Base-by-base conservation (phyloP, 2,888 invertebrate species). In the Monochamus alternatus region DNA sequence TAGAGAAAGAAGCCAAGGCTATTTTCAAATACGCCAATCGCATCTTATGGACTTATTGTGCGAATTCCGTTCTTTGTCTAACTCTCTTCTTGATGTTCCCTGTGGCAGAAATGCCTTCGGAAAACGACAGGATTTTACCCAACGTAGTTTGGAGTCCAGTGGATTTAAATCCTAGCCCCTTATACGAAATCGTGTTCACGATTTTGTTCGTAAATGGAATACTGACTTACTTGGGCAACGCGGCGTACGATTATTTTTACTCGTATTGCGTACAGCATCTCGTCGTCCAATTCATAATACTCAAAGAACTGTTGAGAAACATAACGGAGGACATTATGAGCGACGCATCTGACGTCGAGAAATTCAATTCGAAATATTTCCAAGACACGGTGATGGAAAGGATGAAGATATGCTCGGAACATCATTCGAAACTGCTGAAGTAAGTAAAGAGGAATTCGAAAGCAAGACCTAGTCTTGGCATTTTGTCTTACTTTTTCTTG, bases 121-220 rank as follows among this genome's bases (percentile, higher is more conserved):
- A 78, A 64, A 80, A 81, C 7, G 59, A 76, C 43, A 73, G 79
- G 55, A 74, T 75, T 14, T 55, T 82, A 44, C 82, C 82, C 10
- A 78, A 76, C 47, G 72, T 81, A 0, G 78, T 80, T 10, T 77
- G 75, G 76, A 75, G 80, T 7, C 82, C 82, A 1, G 78, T 81
- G 14, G 78, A 82, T 58, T 76, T 76, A 1, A 75, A 82, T 67
- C 73, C 74, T 4, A 81, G 80, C 72, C 82, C 82, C 2, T n/a
- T 80, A 8, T 71, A 81, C 59, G 82, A 82, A 63, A 74, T 81
- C 12, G 5, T 80, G 3, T 79, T 74, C 30, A 71, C 74, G 1
- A 7, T 81, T 43, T 47, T 82, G 71, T 31, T 71, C 8, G 81
- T 77, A 75, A 80, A 80, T 65, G 32, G 80, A n/a, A 43, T 73